Conservation (phyloP, 2,797 vertebrate genomes). For the Menidia menidia region DNA sequence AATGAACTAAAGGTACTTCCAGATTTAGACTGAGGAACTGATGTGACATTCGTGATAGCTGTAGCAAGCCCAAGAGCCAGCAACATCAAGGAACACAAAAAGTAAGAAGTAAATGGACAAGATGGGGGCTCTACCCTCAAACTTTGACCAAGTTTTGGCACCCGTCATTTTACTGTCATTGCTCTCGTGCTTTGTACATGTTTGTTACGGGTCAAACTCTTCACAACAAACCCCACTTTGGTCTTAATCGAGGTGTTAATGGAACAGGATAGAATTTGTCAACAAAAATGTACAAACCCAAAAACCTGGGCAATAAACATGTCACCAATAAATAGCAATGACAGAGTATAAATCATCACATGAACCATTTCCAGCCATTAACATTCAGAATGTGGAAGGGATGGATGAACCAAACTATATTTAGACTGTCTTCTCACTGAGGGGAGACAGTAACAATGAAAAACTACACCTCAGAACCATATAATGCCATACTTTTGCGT, state of each 20-base stretch:
- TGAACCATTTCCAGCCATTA: background rate
- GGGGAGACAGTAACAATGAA: no score
- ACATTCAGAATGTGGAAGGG: background rate
- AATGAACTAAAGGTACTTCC: no score
- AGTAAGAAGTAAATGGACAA: background rate
- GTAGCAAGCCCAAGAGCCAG: no score
- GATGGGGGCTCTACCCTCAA: background rate
- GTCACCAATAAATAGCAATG: background rate
- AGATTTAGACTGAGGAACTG: no score
- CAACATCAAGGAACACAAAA: no score
- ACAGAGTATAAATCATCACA: background rate
- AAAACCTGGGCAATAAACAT: background rate
- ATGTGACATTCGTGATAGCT: no score
- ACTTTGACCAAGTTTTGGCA: background rate
- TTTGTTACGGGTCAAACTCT: background rate
- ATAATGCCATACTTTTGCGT: no score
- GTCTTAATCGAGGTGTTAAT: constrained; percentile 62
- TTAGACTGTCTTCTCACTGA: background rate
- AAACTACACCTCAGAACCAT: no score
- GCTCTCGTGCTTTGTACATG: background rate
- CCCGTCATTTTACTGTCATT: background rate
- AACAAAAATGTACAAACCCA: background rate
- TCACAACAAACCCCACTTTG: background rate
- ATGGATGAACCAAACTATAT: background rate
- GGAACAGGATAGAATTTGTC: background rate